A percentile compares a stretch with the other conserved stretches of the same genome.
Conservation (phyloP, 2,797 vertebrate species). For the Sebastes cheni region DNA sequence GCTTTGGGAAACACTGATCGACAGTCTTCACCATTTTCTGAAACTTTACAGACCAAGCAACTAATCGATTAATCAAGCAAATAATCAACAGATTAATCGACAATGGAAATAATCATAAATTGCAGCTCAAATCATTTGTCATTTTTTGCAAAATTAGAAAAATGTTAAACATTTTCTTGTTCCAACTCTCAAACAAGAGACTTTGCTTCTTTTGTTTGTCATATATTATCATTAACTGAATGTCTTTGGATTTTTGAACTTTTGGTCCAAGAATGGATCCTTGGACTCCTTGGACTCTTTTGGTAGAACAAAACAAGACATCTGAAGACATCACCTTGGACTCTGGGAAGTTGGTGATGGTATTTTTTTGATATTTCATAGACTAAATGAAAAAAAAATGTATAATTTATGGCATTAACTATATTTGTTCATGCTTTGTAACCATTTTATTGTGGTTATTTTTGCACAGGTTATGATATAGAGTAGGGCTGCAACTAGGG, state of each 20-base stretch:
- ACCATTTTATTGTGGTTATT: not conserved
- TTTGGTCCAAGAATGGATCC: no score
- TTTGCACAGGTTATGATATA: not conserved
- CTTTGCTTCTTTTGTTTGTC: not conserved
- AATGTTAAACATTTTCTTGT: no score
- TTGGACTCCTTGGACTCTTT: not conserved
- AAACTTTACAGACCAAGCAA: no score
- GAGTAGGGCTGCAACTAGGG: no score
- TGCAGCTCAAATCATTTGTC: no score
- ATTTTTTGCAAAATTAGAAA: no score
- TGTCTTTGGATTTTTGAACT: not conserved
- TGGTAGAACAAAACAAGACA: not conserved
- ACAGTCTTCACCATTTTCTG: no score
- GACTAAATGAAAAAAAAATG: not conserved
- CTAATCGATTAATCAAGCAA: no score
- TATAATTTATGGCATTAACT: not conserved
- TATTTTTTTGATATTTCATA: not conserved
- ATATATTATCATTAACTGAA: not conserved
- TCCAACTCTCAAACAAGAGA: not conserved
- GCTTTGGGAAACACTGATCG: no score
- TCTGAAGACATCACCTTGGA: not conserved
- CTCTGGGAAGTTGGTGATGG: no score
- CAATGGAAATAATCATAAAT: no score
- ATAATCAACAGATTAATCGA: no score
- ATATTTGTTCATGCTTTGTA: not conserved